A percentile compares a stretch with the other conserved stretches of the same genome.
These are phyloP conservation scores for Gambusia holbrooki DNA, from an alignment of 2,113 vertebrate genomes.

Conservation along the genomic window DNA sequence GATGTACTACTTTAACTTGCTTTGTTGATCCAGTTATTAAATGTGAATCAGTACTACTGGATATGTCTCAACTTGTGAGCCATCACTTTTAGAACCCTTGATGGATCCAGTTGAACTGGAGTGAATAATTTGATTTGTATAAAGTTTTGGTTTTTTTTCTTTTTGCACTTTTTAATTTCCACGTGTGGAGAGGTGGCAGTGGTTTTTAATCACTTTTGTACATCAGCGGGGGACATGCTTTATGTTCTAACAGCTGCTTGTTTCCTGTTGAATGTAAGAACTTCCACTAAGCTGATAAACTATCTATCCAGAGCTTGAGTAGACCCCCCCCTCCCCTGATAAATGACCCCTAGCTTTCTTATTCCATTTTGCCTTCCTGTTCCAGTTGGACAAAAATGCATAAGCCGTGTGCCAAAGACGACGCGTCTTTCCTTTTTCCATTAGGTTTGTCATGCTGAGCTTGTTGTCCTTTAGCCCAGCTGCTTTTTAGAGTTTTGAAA, in stretches of 20 bases:
- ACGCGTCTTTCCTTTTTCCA: slow-evolving; percentile 80
- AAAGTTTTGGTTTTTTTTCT: slow-evolving; percentile 78
- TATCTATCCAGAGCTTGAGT: slow-evolving; percentile 78
- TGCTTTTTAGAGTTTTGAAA: slow-evolving; percentile 96
- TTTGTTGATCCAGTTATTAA: slow-evolving; percentile 72
- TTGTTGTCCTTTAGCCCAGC: slow-evolving; percentile 89
- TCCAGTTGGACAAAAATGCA: slow-evolving; percentile 77
- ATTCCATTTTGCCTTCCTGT: slow-evolving; percentile 71
- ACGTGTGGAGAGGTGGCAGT: slow-evolving; percentile 91
- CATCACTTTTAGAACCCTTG: slow-evolving; percentile 71
- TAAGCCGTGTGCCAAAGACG: slow-evolving; percentile 97
- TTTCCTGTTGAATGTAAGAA: slow-evolving; percentile 83
- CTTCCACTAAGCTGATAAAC: slow-evolving; percentile 73
- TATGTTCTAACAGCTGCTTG: slow-evolving; percentile 79
- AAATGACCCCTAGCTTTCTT: slow-evolving; percentile 76
- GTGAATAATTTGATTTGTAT: slow-evolving; percentile 82
- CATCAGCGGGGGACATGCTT: slow-evolving; percentile 84
- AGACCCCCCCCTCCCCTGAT: slow-evolving; percentile 65
- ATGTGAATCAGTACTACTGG: slow-evolving; percentile 54
- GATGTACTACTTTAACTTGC: slow-evolving; percentile 64
- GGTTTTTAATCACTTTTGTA: slow-evolving; percentile 99
- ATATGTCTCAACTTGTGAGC: slow-evolving; percentile 65
- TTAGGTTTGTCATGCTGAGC: slow-evolving; percentile 87
- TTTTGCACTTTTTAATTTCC: slow-evolving; percentile 98
- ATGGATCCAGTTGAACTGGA: slow-evolving; percentile 84